phyloP scores from a whole-genome alignment of 2,888 invertebrate genomes.

The Tolmerus cingulatus region DNA sequence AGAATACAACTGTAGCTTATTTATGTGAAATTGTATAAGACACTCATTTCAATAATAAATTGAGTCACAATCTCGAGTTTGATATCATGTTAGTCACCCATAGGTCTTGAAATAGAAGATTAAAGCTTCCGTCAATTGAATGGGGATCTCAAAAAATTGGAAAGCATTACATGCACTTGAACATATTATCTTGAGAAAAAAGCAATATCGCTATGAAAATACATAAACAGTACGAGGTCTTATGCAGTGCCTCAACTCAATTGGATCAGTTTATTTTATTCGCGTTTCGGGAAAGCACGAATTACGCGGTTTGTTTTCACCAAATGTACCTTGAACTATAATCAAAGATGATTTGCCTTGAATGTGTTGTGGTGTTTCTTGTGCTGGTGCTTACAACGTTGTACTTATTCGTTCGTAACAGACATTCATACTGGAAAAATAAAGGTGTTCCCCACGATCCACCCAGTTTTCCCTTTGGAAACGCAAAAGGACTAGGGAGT shows the following conservation, averaged over 20 bases:
- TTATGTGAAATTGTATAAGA: no score
- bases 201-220: no score
- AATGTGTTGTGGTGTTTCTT: neutral
- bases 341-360: neutral
- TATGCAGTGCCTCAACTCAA: neutral
- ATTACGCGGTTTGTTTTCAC: neutral
- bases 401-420: neutral
- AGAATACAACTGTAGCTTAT: no score
- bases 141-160: no score
- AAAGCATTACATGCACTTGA: no score
- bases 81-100: no score
- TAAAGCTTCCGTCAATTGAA: no score
- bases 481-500: constrained; percentile 47
- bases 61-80: no score
- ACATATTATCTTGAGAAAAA: no score
- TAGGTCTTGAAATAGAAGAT: no score
- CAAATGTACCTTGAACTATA: neutral
- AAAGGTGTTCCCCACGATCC: constrained; percentile 53
- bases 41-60: no score
- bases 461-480: constrained; percentile 53
- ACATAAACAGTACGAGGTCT: no score
- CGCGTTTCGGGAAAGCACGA: neutral
- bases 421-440: constrained; percentile 51
- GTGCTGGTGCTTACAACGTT: neutral
- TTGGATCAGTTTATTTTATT: neutral